Evolutionary conservation across 64 coral and sea anemone species (phyloP).

Genomic region (Montipora sp.): DNA sequence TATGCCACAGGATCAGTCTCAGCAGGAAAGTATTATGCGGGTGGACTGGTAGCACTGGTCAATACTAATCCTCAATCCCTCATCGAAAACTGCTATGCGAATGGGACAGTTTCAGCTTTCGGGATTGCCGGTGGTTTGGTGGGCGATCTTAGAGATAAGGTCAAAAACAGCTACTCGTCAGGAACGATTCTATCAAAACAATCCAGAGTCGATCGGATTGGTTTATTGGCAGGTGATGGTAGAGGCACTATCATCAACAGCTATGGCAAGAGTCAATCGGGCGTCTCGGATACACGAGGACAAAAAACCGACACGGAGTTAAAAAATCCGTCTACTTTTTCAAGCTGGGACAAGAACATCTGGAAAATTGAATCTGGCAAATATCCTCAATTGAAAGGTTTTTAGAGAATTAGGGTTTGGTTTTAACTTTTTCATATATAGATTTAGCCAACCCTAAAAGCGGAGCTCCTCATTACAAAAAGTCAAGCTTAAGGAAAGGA

Average conservation of each 20-base stretch:
- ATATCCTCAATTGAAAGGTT: background rate
- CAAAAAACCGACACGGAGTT: conserved; percentile 11
- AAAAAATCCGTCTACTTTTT: conserved; percentile 9
- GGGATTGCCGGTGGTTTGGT: background rate
- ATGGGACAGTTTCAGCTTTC: background rate
- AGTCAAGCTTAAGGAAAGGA: too few relatives aligned
- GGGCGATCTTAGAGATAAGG: background rate
- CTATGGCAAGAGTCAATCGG: background rate
- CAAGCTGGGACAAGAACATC: background rate
- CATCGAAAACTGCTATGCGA: background rate
- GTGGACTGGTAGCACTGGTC: background rate
- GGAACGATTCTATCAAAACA: background rate
- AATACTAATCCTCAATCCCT: background rate
- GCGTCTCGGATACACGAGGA: background rate
- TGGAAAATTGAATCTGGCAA: background rate
- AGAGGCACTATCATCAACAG: background rate
- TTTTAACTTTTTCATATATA: background rate
- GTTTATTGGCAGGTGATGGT: background rate
- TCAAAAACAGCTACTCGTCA: background rate
- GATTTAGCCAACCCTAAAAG: too few relatives aligned
- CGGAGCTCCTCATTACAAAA: too few relatives aligned
- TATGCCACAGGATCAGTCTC: background rate
- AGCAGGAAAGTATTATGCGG: background rate
- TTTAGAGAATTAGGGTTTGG: background rate
- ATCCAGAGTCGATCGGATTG: background rate